Evolutionary conservation across 2,113 vertebrate species (phyloP), one percentile per base, ranked within the genome.

Genomic region (Salvelinus fontinalis): DNA sequence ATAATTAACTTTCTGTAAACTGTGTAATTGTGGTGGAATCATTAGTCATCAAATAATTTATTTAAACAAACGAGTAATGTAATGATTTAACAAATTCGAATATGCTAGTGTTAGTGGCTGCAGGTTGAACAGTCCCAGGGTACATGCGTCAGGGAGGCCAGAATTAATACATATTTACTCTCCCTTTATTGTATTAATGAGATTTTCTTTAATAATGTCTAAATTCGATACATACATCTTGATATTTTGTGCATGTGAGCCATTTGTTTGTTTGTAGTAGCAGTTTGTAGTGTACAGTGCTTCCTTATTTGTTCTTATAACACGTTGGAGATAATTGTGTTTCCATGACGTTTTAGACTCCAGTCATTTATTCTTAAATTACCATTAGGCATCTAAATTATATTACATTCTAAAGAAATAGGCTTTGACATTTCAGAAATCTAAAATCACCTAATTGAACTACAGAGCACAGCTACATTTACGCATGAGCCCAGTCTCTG

Each of bases 101-200:
- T 67, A 14, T 24, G 14, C 14, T 26, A 24, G n/a, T 24, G 14
- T 27, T 14, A n/a, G 66, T 20, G 31, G 66, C 5, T 20, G 13
- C 66, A 68, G 66, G 9, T 11, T 44, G 39, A 44, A 68, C 31
- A 68, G 66, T 39, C 1, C 4, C 3, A 5, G 65, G 24, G 27
- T 12, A 34, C 3, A 34, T 73, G 79, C 76, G 75, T 77, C 80
- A 79, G 68, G 39, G 39, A 44, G 78, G 75, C 79, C 85, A 79
- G 16, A 31, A 20, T 81, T 82, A 76, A 57, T 44, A 44, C 8
- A 44, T 29, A 27, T 77, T 67, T 78, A 27, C 34, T 27, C 26
- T 60, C 60, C 51, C 31, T 3, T 11, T 11, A 67, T 68, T 39
- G 34, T 26, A 74, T 83, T 12, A 6, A 67, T 20, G 3, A 39